Evolutionary conservation across 2,113 vertebrate genomes (phyloP).

Genomic region (Dromiciops gliroides): DNA sequence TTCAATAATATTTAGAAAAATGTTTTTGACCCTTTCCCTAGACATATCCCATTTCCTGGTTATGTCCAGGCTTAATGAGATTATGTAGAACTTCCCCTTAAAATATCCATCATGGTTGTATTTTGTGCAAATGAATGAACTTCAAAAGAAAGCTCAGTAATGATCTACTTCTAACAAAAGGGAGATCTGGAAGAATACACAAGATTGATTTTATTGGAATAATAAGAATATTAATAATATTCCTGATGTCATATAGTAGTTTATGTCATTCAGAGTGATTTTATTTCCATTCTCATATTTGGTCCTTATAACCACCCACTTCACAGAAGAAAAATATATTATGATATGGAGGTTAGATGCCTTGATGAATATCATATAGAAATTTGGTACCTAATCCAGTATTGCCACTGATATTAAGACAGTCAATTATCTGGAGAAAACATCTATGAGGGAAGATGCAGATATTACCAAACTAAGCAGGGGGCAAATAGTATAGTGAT

Average conservation of each 20-base stretch:
- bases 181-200: slow-evolving; percentile 12
- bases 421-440: slow-evolving; percentile 13
- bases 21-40: neutral
- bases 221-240: slow-evolving; percentile 21
- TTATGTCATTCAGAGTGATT: slow-evolving; percentile 29
- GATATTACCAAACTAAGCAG: neutral
- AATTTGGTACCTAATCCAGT: neutral
- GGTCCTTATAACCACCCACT: neutral
- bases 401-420: slow-evolving; percentile 37
- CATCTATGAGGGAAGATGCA: neutral
- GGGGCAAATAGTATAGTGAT: neutral
- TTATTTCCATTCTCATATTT: slow-evolving; percentile 14
- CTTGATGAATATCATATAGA: neutral
- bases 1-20: neutral
- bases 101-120: neutral
- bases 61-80: rapidly evolving
- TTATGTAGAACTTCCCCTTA: neutral
- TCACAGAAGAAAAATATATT: neutral
- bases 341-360: neutral
- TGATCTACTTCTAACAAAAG: neutral
- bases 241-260: neutral
- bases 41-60: neutral
- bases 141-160: neutral
- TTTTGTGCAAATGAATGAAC: neutral
- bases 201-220: slow-evolving; percentile 44